Conservation (phyloP, 2,113 vertebrate genomes). For the Ia io region DNA sequence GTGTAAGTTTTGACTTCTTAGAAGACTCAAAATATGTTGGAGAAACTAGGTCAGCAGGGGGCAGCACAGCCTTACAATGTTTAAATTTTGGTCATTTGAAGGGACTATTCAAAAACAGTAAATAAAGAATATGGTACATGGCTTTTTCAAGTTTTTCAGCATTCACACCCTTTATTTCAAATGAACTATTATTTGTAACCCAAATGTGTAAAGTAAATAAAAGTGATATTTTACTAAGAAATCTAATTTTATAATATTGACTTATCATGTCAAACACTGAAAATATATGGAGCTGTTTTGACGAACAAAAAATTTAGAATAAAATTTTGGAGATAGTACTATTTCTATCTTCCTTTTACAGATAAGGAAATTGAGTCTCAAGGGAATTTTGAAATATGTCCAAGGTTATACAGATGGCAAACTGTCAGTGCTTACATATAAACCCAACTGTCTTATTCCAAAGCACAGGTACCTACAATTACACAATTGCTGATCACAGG, state of each 20-base stretch:
- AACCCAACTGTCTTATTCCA: neutral
- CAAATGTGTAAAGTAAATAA: neutral
- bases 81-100: constrained; percentile 43
- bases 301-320: constrained; percentile 1
- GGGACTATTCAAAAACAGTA: constrained; percentile 34
- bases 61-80: constrained; percentile 63
- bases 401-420: neutral
- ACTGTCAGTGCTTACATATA: neutral
- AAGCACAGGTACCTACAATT: neutral
- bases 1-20: neutral
- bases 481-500: neutral
- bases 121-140: neutral
- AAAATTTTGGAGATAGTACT: neutral
- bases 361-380: neutral
- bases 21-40: neutral
- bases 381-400: neutral
- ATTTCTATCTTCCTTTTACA: neutral
- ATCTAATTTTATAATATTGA: constrained; percentile 21
- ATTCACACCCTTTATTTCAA: constrained; percentile 17
- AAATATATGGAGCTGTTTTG: constrained; percentile 18
- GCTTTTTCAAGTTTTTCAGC: constrained; percentile 11
- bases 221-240: constrained; percentile 21
- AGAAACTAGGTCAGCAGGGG: constrained; percentile 64
- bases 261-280: neutral
- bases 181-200: neutral